Evolutionary conservation across 1,140 invertebrate genomes (phyloP).

Genomic region (Drosophila asahinai): DNA sequence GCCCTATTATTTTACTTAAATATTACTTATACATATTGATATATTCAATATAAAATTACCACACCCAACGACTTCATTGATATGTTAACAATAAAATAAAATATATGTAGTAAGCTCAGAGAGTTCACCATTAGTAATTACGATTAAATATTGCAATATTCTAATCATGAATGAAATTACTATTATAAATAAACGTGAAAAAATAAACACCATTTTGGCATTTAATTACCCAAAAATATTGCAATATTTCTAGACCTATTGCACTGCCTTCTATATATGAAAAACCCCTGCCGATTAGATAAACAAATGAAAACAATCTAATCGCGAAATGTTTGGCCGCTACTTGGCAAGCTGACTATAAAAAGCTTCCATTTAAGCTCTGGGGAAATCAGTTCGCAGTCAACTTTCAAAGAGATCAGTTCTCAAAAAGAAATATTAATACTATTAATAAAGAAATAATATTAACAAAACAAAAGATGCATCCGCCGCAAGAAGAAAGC

Average conservation of each 20-base stretch:
- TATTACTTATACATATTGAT: not conserved
- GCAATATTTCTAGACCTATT: conserved; percentile 6
- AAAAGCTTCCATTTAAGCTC: not conserved
- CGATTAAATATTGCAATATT: not conserved
- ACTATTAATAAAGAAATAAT: too few species aligned
- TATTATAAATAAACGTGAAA: not conserved
- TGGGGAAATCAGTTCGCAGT: conserved; percentile 13
- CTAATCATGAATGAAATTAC: not conserved
- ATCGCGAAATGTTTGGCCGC: conserved; percentile 14
- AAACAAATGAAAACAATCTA: conserved; percentile 9
- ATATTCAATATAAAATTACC: not conserved
- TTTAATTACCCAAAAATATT: conserved; percentile 7
- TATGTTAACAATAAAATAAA: not conserved
- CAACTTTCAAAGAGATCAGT: conserved; percentile 5
- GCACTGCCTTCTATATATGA: not conserved
- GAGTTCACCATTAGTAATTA: too few species aligned
- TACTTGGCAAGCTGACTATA: conserved; percentile 5
- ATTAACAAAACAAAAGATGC: not conserved
- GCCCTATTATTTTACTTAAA: not conserved
- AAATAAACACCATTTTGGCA: not conserved
- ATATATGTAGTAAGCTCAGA: too few species aligned
- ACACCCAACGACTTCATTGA: too few species aligned
- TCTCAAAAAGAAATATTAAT: not conserved
- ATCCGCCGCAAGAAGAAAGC: conserved; percentile 18
- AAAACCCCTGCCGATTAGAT: not conserved